Evolutionary conservation across 2,113 vertebrate genomes (phyloP).

Genomic region (Scytalopus superciliaris): DNA sequence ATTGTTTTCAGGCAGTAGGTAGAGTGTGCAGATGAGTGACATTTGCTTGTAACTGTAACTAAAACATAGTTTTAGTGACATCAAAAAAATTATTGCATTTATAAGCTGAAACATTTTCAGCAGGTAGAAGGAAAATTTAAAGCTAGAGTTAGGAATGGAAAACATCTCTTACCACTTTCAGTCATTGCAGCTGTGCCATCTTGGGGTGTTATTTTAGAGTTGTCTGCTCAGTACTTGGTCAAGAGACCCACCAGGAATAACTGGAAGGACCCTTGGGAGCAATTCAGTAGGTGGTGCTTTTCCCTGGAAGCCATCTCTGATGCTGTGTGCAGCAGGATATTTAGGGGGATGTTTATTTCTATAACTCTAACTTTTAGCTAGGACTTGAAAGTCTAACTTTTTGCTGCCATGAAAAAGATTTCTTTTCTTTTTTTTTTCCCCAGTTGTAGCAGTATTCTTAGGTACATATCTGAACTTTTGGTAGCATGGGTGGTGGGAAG

Average conservation of each 20-base stretch:
- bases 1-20: slow-evolving; percentile 66
- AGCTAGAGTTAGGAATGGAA: background rate
- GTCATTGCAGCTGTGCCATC: background rate
- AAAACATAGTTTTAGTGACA: slow-evolving; percentile 65
- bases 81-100: slow-evolving; percentile 49
- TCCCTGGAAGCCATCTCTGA: background rate
- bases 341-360: background rate
- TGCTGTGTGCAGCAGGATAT: background rate
- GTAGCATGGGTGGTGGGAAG: background rate
- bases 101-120: slow-evolving; percentile 36
- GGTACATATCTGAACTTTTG: background rate
- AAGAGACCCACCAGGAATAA: background rate
- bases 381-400: background rate
- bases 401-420: background rate
- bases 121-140: slow-evolving; percentile 1
- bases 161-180: background rate
- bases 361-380: background rate
- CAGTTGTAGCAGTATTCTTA: background rate
- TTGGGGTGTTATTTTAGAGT: background rate
- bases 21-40: slow-evolving; percentile 65
- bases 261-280: background rate
- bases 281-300: slow-evolving; percentile 27
- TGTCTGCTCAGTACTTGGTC: background rate
- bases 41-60: slow-evolving; percentile 64
- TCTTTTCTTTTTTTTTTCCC: background rate